These are phyloP conservation scores for Isotomurus palustris DNA, from an alignment of 2,888 invertebrate species.

Conservation along the genomic window DNA sequence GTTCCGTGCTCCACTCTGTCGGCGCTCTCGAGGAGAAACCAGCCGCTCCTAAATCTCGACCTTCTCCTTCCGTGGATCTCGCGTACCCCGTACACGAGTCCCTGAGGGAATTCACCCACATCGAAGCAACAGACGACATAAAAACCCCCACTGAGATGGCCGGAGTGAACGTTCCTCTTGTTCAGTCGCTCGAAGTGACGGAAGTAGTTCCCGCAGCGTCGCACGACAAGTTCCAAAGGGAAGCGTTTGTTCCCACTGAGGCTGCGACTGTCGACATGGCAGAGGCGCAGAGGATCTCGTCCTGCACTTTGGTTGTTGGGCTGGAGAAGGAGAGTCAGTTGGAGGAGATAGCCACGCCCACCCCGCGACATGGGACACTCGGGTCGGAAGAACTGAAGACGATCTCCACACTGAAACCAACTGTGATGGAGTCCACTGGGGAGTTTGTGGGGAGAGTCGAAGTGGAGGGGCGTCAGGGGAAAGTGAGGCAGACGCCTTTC, in stretches of 20 bases:
- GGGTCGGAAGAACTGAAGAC: not conserved
- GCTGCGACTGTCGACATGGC: constrained; percentile 52
- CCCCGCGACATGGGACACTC: not conserved
- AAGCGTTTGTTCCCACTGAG: constrained; percentile 73
- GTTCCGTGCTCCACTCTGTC: too few species aligned
- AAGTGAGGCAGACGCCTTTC: not conserved
- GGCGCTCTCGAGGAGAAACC: too few species aligned
- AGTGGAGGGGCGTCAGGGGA: not conserved
- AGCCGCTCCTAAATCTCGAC: too few species aligned
- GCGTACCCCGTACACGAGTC: too few species aligned
- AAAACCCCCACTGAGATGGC: not conserved
- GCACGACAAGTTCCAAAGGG: constrained; percentile 72
- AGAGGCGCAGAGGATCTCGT: not conserved
- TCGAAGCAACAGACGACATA: not conserved
- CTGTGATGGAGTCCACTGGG: not conserved
- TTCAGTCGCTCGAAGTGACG: constrained; percentile 51
- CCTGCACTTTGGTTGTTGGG: not conserved
- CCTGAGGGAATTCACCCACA: too few species aligned
- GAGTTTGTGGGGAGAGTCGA: not conserved
- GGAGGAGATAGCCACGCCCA: not conserved
- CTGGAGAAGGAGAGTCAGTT: not conserved
- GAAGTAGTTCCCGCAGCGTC: constrained; percentile 67
- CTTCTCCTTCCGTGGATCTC: too few species aligned
- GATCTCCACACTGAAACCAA: not conserved
- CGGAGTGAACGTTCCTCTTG: not conserved